These are phyloP conservation scores for Epinephelus fuscoguttatus DNA, from an alignment of 2,113 vertebrate genomes.

Conservation along the genomic window DNA sequence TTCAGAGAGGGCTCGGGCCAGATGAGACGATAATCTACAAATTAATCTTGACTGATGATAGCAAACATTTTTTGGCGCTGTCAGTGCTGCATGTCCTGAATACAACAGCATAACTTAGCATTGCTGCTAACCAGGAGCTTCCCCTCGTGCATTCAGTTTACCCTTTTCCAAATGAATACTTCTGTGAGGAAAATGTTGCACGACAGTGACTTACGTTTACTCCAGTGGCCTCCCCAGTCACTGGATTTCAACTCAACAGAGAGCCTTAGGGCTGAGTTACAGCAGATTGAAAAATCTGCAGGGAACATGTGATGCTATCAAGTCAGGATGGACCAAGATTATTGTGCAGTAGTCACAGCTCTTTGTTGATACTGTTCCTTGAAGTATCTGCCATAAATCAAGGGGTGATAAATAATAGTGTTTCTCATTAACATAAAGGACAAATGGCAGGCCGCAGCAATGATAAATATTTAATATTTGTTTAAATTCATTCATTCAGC, in stretches of 20 bases:
- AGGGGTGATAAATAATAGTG: not conserved
- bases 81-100: not conserved
- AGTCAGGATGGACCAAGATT: not conserved
- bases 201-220: slow-evolving; percentile 40
- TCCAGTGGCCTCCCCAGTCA: slow-evolving; percentile 18
- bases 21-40: slow-evolving; percentile 11
- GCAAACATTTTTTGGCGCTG: not conserved
- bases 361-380: not conserved
- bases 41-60: slow-evolving; percentile 10
- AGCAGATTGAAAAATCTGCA: slow-evolving; percentile 6
- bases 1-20: not conserved
- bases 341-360: not conserved
- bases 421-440: not conserved
- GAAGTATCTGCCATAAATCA: not conserved
- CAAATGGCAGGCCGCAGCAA: not conserved
- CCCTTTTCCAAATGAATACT: slow-evolving; percentile 52
- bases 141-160: slow-evolving; percentile 16
- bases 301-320: not conserved
- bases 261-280: not conserved
- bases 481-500: not conserved
- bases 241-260: slow-evolving; percentile 21
- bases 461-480: not conserved
- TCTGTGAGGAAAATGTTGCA: slow-evolving; percentile 32
- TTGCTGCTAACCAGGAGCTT: slow-evolving; percentile 27
- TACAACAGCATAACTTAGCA: not conserved